Percentiles rank a stretch among this genome's conserved stretches.
Evolutionary conservation across 2,797 vertebrate species (phyloP).

Genomic region (Hirundo rustica): DNA sequence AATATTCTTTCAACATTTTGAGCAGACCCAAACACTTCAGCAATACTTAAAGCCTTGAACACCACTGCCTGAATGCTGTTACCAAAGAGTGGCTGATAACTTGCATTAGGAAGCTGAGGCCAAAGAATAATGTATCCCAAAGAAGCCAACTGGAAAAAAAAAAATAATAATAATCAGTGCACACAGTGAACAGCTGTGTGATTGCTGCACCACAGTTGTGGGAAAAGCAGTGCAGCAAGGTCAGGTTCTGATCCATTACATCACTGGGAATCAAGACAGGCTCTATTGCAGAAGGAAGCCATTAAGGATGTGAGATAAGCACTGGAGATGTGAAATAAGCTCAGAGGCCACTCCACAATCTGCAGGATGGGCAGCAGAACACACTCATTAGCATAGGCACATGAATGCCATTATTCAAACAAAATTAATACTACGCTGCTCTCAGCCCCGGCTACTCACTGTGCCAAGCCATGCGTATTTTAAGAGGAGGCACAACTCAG

Average conservation of each 20-base stretch:
- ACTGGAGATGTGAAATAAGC: background rate
- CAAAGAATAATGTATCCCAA: conserved; percentile 11
- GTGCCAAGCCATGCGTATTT: background rate
- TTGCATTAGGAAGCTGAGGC: background rate
- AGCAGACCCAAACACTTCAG: background rate
- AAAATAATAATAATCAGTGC: background rate
- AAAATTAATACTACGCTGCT: background rate
- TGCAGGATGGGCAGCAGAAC: background rate
- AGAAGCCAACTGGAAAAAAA: background rate
- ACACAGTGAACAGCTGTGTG: background rate
- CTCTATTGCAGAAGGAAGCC: background rate
- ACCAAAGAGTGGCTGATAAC: background rate
- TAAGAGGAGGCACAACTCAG: background rate
- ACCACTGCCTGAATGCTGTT: background rate
- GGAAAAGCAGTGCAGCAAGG: background rate
- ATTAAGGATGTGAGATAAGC: background rate
- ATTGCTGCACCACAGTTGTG: background rate
- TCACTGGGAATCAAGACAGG: background rate
- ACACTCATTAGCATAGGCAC: background rate
- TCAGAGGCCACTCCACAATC: background rate
- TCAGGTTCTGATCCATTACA: background rate
- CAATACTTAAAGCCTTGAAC: background rate
- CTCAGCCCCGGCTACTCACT: background rate
- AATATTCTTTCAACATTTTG: background rate
- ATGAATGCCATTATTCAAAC: background rate